These are phyloP conservation scores for Holotrichia oblita DNA, from an alignment of 1,140 invertebrate genomes.

Conservation along the genomic window DNA sequence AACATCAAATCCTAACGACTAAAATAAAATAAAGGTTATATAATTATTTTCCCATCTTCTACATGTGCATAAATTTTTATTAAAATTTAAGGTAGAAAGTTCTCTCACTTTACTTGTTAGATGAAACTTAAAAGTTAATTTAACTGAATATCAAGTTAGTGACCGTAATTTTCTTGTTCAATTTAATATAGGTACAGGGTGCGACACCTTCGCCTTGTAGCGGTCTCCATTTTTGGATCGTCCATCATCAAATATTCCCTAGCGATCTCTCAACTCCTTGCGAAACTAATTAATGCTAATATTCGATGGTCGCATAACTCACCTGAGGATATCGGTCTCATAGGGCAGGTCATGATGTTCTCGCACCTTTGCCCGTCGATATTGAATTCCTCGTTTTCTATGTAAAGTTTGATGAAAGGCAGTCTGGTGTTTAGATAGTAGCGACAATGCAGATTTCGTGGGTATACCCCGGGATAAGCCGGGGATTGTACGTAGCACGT, in stretches of 20 bases:
- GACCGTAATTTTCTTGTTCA: neutral
- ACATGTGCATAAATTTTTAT: too few relatives aligned
- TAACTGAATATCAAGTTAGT: neutral
- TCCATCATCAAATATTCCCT: constrained; percentile 6
- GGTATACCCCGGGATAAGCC: constrained; percentile 91
- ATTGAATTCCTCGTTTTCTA: constrained; percentile 93
- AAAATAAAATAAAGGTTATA: too few relatives aligned
- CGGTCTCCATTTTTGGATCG: neutral
- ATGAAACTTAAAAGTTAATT: too few relatives aligned
- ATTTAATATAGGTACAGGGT: neutral
- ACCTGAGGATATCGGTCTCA: constrained; percentile 86
- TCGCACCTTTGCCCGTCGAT: constrained; percentile 93
- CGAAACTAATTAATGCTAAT: constrained; percentile 15
- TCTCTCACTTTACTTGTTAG: too few relatives aligned
- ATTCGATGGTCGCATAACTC: constrained; percentile 35
- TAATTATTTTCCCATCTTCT: too few relatives aligned
- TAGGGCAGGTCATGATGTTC: constrained; percentile 94
- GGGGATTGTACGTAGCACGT: constrained; percentile 94
- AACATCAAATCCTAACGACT: too few relatives aligned
- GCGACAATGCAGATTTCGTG: constrained; percentile 87
- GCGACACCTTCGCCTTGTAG: neutral
- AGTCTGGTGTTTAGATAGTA: constrained; percentile 87
- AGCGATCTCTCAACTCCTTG: neutral
- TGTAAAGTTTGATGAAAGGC: constrained; percentile 91
- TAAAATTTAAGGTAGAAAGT: too few relatives aligned